Evolutionary conservation across 2,888 invertebrate genomes (phyloP), one percentile per base, ranked within the genome.

Genomic region (Xanthia icteritia): DNA sequence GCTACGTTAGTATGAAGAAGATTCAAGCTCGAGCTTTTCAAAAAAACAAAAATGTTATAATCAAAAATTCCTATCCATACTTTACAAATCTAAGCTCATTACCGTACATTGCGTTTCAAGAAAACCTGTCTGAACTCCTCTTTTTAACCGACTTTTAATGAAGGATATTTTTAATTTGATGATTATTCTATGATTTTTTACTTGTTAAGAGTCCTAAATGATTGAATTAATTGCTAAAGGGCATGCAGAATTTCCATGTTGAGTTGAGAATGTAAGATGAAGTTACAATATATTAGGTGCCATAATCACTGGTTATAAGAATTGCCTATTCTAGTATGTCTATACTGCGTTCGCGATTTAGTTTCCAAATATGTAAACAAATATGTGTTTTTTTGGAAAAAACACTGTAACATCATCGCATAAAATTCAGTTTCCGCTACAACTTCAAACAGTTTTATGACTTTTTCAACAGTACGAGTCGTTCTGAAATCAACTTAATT

Each of bases 91-190:
- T 39, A 72, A 80, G 84, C 27, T 71, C n/a, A 4, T 58, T 69
- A 67, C 45, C 61, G n/a, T 66, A 65, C 70, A 73, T 61, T 39
- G 56, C 68, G 23, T 58, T 60, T 56, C 9, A 54, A 73, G 65
- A 48, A 65, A 82, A 84, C 84, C 20, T 0, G 86, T 68, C 66
- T 5, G 2, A 8, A 8, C n/a, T 60, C 31, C 39, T 66, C 54
- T 81, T 84, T 77, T 77, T 36, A 81, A 60, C 27, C 69, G 27
- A 73, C 73, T 61, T 73, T 64, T 72, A 51, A 76, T 78, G 61
- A 86, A 79, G 84, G 83, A 75, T 36, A 76, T 71, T 86, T 79
- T 82, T 86, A 84, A 83, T 82, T 85, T 79, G 69, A 70, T 45
- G 74, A 73, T 79, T 78, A 73, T 82, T 79, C 75, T 78, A 74